Base-by-base conservation (phyloP, 2,888 invertebrate species). In the Allophyes oxyacanthae region DNA sequence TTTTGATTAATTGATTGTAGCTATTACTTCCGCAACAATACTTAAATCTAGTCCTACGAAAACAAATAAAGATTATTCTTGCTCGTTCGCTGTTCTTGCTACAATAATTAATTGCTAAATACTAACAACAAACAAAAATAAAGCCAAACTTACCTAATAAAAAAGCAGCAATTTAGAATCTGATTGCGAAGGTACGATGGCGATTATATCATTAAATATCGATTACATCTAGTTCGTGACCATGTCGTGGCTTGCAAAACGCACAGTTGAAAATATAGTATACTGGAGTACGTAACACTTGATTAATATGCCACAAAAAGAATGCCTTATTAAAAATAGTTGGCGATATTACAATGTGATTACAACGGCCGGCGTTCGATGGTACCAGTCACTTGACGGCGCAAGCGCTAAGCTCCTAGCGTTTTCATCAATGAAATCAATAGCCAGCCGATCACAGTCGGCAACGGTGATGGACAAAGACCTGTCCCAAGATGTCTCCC, bases 221-320 rank as follows among this genome's bases (percentile, higher is more conserved):
- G 50, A 68, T 68, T 63, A 55, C 41, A 63, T 70, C 61, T 63
- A 68, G 63, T 64, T 70, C 63, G 64, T 62, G 65, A 46, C 34
- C 50, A 54, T 57, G 41, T 11, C n/a, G 26, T 42, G n/a, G 33
- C 45, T 75, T 77, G 57, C 64, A 69, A 68, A 77, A 75, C 60
- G 6, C 41, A 41, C 37, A 28, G 37, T 6, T 41, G 55, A 57
- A 60, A 62, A 68, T 54, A 70, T 51, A 50, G 33, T 14, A 56
- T 33, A 33, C 30, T 30, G 45, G 54, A 62, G 55, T 64, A 72
- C 70, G 81, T 74, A 79, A 80, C 68, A 72, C 61, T 71, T 68
- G 67, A 76, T 79, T 75, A 76, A 69, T 74, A 73, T 60, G 64
- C 63, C 57, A 76, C 67, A 71, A 73, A 78, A 72, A 73, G 60